phyloP scores from a whole-genome alignment of 2,888 invertebrate species.

The Blastobasis adustella region DNA sequence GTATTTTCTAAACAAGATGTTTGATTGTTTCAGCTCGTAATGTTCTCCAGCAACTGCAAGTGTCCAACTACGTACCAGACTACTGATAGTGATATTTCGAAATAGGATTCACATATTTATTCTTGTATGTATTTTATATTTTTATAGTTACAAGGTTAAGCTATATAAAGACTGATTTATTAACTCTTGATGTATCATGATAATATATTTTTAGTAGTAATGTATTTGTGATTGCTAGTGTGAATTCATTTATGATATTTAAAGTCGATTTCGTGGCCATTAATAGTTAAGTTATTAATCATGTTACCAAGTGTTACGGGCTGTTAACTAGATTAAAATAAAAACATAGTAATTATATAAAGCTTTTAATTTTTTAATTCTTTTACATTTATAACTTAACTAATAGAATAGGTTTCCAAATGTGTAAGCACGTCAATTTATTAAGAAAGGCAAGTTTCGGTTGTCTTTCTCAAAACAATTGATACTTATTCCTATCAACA shows the following conservation, averaged over 20 bases:
- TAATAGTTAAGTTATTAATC: neutral
- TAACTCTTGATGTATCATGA: no score
- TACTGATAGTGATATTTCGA: no score
- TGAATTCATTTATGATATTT: no score
- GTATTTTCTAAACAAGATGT: no score
- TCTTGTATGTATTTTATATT: no score
- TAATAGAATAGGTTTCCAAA: neutral
- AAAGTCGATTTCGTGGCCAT: constrained; percentile 3
- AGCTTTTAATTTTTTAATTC: neutral
- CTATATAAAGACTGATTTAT: no score
- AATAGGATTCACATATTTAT: no score
- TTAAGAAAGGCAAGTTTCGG: constrained; percentile 64
- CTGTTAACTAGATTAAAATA: no score
- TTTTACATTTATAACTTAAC: neutral
- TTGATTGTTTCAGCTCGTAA: constrained; percentile 80
- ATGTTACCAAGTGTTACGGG: no score
- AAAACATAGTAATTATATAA: neutral
- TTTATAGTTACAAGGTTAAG: no score
- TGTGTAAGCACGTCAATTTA: constrained; percentile 36
- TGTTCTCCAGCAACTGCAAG: constrained; percentile 85
- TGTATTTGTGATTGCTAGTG: no score
- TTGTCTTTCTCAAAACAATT: constrained; percentile 71
- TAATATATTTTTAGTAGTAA: no score
- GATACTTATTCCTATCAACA: constrained; percentile 13
- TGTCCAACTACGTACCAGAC: constrained; percentile 81